phyloP scores from a whole-genome alignment of 2,797 vertebrate genomes.

The Gymnoscopelus microlampas region DNA sequence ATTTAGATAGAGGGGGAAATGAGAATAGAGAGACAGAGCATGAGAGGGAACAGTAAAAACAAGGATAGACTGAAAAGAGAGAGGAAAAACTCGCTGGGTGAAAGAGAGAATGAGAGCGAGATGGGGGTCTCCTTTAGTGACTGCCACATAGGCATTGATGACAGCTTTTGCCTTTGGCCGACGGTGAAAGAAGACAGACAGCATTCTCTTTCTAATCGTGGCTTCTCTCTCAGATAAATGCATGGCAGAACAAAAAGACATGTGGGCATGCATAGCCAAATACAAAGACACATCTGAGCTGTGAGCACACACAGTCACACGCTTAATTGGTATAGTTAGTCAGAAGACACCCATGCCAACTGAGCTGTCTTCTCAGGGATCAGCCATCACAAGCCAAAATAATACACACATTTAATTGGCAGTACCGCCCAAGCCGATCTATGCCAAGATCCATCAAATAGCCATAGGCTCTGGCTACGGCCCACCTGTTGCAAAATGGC shows the following conservation, averaged over 20 bases:
- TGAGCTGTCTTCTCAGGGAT: conserved; percentile 46
- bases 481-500: too few species aligned
- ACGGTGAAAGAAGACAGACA: conserved; percentile 51
- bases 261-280: conserved; percentile 4
- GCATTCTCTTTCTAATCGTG: conserved; percentile 54
- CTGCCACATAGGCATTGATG: conserved; percentile 33
- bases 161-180: conserved; percentile 46
- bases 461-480: too few species aligned
- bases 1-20: neutral
- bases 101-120: conserved; percentile 3
- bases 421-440: neutral
- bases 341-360: conserved; percentile 48
- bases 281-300: conserved; percentile 5
- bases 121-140: conserved; percentile 13
- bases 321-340: conserved; percentile 59
- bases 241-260: conserved; percentile 34
- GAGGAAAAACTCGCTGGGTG: conserved; percentile 38
- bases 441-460: too few species aligned
- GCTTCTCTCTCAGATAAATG: conserved; percentile 62
- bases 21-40: neutral
- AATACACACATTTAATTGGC: conserved; percentile 66
- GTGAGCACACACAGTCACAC: conserved; percentile 9
- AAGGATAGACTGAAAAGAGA: conserved; percentile 24
- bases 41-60: neutral
- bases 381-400: conserved; percentile 49